Evolutionary conservation across 1,140 invertebrate species (phyloP), one percentile per base, ranked within the genome.

Genomic region (Diprion similis): DNA sequence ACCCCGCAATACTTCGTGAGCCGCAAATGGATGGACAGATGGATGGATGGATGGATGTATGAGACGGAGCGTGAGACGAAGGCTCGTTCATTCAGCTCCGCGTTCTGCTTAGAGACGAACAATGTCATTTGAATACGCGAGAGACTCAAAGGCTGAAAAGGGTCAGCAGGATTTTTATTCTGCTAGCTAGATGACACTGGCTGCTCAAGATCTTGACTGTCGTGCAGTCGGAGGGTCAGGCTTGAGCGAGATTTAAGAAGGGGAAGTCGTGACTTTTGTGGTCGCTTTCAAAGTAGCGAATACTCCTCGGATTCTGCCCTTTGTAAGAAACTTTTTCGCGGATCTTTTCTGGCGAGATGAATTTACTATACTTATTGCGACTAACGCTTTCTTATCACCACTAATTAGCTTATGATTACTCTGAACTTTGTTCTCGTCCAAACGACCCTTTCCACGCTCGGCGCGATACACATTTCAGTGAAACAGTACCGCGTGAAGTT

Each of bases 121-220:
- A 17, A 46, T 72, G 59, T 74, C 73, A 77, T 78, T 78, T 78
- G 74, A 77, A 78, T 78, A 78, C 77, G 78, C 77, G 77, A 78
- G 74, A 77, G 74, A 72, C 73, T 74, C 68, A 19, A 48, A 17
- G 69, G 46, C 69, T 70, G 18, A 37, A 70, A 66, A 48, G 74
- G 74, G 76, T 78, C 78, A 73, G 77, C 77, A 69, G 72, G 72
- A 77, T 75, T 77, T 74, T 70, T 71, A 70, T 78, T 75, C 72
- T 70, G 13, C 6, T 37, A 6, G 24, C 24, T 37, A 37, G 24
- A 37, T 37, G 24, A 37, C 24, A 37, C 24, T 6, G 24, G 24
- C 24, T 37, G 24, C 24, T 37, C 24, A 37, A 37, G 24, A 37
- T 6, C 24, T 37, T 37, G 24, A 37, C 24, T 37, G 24, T 6